Conservation (phyloP, 30 jellyfish, hydroid and myxozoan species). For the Nemopilema nomurai region DNA sequence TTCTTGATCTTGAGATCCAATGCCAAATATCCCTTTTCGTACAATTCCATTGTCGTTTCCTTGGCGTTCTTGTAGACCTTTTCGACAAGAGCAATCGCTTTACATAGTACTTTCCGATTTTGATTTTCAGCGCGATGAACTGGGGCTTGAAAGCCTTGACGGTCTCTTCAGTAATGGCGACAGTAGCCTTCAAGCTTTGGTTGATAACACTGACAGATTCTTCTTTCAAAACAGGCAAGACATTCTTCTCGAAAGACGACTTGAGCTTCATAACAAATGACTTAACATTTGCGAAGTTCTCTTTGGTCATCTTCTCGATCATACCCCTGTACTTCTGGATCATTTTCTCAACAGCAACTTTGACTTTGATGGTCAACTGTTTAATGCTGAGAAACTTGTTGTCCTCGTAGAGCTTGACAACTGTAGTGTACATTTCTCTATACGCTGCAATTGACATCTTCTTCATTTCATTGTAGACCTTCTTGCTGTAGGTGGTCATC, state of each 20-base stretch:
- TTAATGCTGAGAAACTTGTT: constrained; percentile 73
- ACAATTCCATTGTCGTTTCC: constrained; percentile 41
- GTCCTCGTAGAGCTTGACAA: constrained; percentile 50
- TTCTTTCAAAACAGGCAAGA: constrained; percentile 80
- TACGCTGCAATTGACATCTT: constrained; percentile 39
- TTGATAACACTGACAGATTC: constrained; percentile 88
- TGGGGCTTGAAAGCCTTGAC: constrained; percentile 88
- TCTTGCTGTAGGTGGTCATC: constrained; percentile 5
- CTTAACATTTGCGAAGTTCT: constrained; percentile 44
- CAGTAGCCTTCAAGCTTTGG: constrained; percentile 87
- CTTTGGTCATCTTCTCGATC: constrained; percentile 36
- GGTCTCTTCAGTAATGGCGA: constrained; percentile 73
- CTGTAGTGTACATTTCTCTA: constrained; percentile 45
- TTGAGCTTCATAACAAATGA: constrained; percentile 40
- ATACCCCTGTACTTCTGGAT: constrained; percentile 12
- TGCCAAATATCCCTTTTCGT: constrained; percentile 19
- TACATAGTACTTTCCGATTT: constrained; percentile 16
- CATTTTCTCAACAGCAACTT: constrained; percentile 6
- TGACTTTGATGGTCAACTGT: constrained; percentile 46
- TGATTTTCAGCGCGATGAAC: constrained; percentile 36
- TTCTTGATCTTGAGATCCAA: background rate
- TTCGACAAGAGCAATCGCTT: constrained; percentile 9
- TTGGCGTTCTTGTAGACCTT: constrained; percentile 15
- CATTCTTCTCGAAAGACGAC: constrained; percentile 15
- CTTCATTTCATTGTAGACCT: constrained; percentile 28